Evolutionary conservation across 92 coral and sea anemone species (phyloP).

Genomic region (Chrysogorgia sp.): DNA sequence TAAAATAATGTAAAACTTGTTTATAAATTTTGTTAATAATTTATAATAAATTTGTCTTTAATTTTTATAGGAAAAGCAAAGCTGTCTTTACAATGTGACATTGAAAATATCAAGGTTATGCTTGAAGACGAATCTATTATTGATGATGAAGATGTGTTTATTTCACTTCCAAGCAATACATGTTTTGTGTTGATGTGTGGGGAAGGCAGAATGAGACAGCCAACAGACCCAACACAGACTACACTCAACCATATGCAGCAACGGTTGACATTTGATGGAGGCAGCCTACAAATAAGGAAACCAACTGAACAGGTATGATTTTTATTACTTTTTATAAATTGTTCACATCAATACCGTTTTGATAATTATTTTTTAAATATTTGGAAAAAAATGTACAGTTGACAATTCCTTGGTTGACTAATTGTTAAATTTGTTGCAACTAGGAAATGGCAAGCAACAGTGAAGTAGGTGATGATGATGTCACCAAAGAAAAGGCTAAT

Average conservation of each 20-base stretch:
- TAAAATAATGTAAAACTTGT: not conserved
- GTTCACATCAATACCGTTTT: not conserved
- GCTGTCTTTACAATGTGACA: slow-evolving; percentile 23
- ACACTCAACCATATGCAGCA: slow-evolving; percentile 26
- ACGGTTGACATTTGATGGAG: slow-evolving; percentile 37
- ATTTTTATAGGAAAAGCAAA: slow-evolving; percentile 24
- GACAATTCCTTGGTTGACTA: not conserved
- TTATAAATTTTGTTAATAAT: not conserved
- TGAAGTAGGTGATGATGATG: not conserved
- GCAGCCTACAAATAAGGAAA: slow-evolving; percentile 11
- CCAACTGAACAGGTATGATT: slow-evolving; percentile 38
- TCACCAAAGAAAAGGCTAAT: slow-evolving; percentile 40
- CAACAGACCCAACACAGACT: slow-evolving; percentile 17
- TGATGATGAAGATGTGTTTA: slow-evolving; percentile 46
- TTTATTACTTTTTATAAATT: slow-evolving; percentile 4
- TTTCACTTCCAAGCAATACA: slow-evolving; percentile 29
- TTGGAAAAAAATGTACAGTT: too few relatives aligned
- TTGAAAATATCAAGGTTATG: not conserved
- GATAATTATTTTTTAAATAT: not conserved
- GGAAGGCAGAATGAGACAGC: slow-evolving; percentile 7
- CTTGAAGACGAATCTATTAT: slow-evolving; percentile 34
- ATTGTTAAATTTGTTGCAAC: not conserved
- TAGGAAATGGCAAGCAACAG: slow-evolving; percentile 11
- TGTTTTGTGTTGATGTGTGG: slow-evolving; percentile 23
- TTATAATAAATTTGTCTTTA: not conserved